Evolutionary conservation across 1,140 invertebrate genomes (phyloP), one percentile per base, ranked within the genome.

Genomic region (Xylocopa sonorina): DNA sequence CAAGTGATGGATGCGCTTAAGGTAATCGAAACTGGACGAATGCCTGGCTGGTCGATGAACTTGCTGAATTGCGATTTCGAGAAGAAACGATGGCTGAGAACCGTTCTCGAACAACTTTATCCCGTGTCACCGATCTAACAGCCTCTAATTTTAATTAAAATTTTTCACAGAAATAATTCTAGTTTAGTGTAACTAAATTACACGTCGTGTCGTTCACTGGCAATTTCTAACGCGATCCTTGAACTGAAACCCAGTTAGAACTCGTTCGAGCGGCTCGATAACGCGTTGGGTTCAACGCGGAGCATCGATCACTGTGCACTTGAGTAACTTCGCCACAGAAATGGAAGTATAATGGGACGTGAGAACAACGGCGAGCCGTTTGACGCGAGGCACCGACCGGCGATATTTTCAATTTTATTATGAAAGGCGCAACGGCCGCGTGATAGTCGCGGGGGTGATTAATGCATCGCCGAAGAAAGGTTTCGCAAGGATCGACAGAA

Each of bases 401-500:
- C 7, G 1, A 41, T 80, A 62, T 63, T 68, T 34, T 16, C 29
- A 64, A 66, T 34, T 64, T n/a, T 50, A 66, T 34, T 43, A 24
- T 71, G 9, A 34, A 21, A 76, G 32, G 27, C 3, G 29, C 69
- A 55, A 64, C 34, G 29, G 38, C n/a, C n/a, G n/a, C 34, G n/a
- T 10, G 32, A 41, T 38, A 32, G 41, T 51, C 32, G 50, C 38
- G 21, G 48, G 55, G 50, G 48, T 34, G 38, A 67, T 60, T 43
- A 77, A 78, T 53, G 50, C 55, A 4, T 71, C 32, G 60, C n/a
- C 14, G 46, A 73, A 18, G 68, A 72, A 76, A 6, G 10, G 27
- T 88, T 85, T 87, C 78, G 79, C 69, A 85, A 88, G 58, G 62
- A 68, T 68, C 62, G 64, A 62, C 73, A 63, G 68, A 32, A 41